Evolutionary conservation across 2,888 invertebrate genomes (phyloP).

Genomic region (Cerceris rybyensis): DNA sequence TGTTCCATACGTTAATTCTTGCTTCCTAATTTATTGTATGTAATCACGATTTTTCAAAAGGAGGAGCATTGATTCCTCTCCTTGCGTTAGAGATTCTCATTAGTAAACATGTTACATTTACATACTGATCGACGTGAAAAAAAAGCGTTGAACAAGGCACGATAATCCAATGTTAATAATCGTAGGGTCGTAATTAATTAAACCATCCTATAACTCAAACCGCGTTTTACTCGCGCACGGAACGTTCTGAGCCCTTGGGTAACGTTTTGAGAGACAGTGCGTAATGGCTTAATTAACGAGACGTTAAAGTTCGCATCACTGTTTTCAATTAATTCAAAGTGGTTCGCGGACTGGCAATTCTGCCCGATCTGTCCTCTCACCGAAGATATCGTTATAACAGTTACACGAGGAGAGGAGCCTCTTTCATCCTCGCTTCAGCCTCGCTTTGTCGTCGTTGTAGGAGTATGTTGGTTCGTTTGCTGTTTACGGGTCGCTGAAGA

Average conservation of each 20-base stretch:
- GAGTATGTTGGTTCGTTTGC: slow-evolving; percentile 37
- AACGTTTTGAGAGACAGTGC: neutral
- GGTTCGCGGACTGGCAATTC: slow-evolving; percentile 41
- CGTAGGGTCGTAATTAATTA: neutral
- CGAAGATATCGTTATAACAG: slow-evolving; percentile 15
- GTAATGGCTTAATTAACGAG: slow-evolving; percentile 49
- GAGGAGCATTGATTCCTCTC: neutral
- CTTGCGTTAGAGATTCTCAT: neutral
- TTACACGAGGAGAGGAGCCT: neutral
- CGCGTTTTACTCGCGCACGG: neutral
- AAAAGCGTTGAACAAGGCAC: neutral
- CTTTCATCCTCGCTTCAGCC: slow-evolving; percentile 8
- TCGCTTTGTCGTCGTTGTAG: slow-evolving; percentile 2
- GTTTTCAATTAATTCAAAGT: slow-evolving; percentile 59
- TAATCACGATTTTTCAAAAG: too few relatives aligned
- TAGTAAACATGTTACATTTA: neutral
- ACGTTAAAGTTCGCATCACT: slow-evolving; percentile 47
- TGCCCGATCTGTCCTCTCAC: neutral
- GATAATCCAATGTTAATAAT: neutral
- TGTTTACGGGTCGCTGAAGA: slow-evolving; percentile 40
- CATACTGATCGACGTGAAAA: neutral
- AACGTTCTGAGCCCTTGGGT: neutral
- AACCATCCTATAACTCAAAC: neutral
- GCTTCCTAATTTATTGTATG: too few relatives aligned
- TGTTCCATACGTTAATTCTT: too few relatives aligned